Evolutionary conservation across 2,888 invertebrate species (phyloP), one percentile per base, ranked within the genome.

Genomic region (Brachynemurus nebulosus): DNA sequence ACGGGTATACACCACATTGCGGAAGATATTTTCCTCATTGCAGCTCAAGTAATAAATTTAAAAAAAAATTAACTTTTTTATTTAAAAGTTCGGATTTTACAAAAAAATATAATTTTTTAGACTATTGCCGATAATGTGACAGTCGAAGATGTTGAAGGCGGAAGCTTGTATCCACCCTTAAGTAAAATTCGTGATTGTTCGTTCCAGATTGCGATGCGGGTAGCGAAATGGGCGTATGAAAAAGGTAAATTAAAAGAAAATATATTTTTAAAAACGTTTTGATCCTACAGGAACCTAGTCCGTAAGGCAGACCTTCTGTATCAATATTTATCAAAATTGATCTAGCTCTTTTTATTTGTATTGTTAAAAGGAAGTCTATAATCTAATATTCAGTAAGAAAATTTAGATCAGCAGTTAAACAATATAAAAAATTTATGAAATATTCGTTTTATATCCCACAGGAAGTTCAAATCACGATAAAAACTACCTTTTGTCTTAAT

Each of bases 151-250:
- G 67, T 97, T 55, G 76, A 74, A 1, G 75, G 72, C 44, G 96
- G 96, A 46, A 80, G 91, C 51, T 71, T 98, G 43, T 98, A 96
- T 66, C 97, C 97, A 16, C 91, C 93, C 0, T 71, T 97, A 11
- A 68, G 73, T 33, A 70, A 76, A 48, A 92, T 97, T 52, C 78
- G 85, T 54, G 72, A 83, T 48, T 88, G 91, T 59, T 96, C 96
- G 1, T 66, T 91, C 43, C 76, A 78, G 59, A 93, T 98, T 55
- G 96, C 93, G 17, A 19, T 37, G 20, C 12, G 19, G 18, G 37
- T 96, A 48, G 84, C 88, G 3, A 79, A 91, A 55, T 82, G 88
- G 67, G 90, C 92, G 4, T 98, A 95, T 60, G 75, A 80, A 51
- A 82, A 81, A 70, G 86, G 90, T 88, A 68, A 62, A 56, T 49